phyloP scores from a whole-genome alignment of 2,797 vertebrate species.

The Manis crassicaudata region DNA sequence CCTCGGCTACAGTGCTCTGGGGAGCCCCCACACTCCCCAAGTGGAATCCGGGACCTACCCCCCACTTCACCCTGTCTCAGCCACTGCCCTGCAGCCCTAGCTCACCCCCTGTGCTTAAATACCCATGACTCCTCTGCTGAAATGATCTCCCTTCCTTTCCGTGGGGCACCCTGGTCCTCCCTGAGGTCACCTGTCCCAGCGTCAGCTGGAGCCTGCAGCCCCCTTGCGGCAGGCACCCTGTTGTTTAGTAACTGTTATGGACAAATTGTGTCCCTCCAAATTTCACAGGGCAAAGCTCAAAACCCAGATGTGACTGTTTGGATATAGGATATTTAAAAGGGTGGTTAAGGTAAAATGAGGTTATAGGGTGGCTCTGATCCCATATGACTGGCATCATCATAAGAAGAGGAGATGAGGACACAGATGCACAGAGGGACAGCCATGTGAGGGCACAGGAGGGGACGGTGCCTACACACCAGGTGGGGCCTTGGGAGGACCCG shows the following conservation, averaged over 20 bases:
- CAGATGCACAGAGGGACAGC: background rate
- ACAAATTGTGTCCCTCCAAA: too few relatives aligned
- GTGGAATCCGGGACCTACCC: too few relatives aligned
- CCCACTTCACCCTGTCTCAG: background rate
- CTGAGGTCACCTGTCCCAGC: too few relatives aligned
- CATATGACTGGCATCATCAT: too few relatives aligned
- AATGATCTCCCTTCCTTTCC: background rate
- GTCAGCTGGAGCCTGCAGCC: background rate
- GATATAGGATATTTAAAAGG: background rate
- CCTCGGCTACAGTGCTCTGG: background rate
- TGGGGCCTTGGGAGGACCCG: too few relatives aligned
- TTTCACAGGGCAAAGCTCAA: background rate
- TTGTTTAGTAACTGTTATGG: background rate
- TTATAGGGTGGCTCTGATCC: background rate
- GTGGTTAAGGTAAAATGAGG: background rate
- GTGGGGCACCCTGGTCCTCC: background rate
- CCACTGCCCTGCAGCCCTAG: background rate
- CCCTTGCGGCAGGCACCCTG: background rate
- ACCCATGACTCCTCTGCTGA: background rate
- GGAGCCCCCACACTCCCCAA: accelerated
- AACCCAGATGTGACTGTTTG: too few relatives aligned
- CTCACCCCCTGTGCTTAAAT: background rate
- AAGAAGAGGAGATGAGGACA: background rate
- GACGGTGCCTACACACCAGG: background rate
- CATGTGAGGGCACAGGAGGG: background rate